Evolutionary conservation across 2,797 vertebrate species (phyloP).

Genomic region (Anguilla obscura): DNA sequence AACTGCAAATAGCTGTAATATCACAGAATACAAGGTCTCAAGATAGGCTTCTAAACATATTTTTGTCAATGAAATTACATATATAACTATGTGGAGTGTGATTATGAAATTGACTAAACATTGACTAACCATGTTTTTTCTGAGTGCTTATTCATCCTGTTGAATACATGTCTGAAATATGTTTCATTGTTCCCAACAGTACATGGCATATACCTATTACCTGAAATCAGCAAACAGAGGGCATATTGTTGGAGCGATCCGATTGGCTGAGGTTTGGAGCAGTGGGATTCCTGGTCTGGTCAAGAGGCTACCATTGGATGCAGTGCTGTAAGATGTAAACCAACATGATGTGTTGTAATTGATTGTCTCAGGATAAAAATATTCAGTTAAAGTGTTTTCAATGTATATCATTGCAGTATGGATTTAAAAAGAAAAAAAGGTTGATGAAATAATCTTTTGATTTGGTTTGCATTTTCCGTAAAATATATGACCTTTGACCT

Average conservation of each 20-base stretch:
- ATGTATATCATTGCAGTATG: background rate
- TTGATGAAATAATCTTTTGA: background rate
- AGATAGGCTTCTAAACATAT: too few species aligned
- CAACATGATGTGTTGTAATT: background rate
- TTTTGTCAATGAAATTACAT: too few species aligned
- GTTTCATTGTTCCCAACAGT: conserved; percentile 52
- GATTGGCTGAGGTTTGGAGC: conserved; percentile 68
- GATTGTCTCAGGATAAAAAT: background rate
- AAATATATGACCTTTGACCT: conserved; percentile 31
- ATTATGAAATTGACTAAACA: background rate
- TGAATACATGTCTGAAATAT: background rate
- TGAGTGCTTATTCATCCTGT: background rate
- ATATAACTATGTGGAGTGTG: background rate
- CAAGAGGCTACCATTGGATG: conserved; percentile 63
- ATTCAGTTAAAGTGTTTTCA: background rate
- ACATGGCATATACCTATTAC: conserved; percentile 72
- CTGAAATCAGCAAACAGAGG: conserved; percentile 71
- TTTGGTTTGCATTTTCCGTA: background rate
- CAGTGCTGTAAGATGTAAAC: conserved; percentile 67
- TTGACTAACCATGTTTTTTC: background rate
- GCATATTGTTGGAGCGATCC: conserved; percentile 66
- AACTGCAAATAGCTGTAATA: background rate
- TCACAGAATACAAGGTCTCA: too few species aligned
- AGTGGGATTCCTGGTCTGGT: conserved; percentile 68
- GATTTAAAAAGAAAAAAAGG: background rate